Base-by-base conservation (phyloP, 2,888 invertebrate genomes). In the Electrophaes corylata region DNA sequence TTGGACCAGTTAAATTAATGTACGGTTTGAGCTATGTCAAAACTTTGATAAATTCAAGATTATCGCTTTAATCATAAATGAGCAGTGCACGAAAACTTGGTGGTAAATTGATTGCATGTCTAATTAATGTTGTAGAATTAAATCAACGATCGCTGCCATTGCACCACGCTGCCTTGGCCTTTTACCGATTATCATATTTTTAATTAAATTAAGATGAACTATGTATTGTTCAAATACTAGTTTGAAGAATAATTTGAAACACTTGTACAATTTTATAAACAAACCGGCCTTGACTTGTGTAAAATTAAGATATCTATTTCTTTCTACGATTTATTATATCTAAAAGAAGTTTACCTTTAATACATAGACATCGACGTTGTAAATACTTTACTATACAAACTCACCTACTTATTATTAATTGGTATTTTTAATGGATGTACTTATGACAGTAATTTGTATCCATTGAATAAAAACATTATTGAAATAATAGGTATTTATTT, bases 91-190 rank as follows among this genome's bases (percentile, higher is more conserved):
- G 60, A 47, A 54, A 53, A 43, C 58, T 76, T 70, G 60, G 61
- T 75, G 81, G 77, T 83, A 26, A n/a, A n/a, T n/a, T 80, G 63
- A 76, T 79, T 85, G 82, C 82, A 81, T 83, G 83, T 78, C 71
- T 75, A 76, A 62, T 79, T 74, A 78, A 83, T 82, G 76, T 64
- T 64, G 66, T 62, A 66, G 45, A 66, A 60, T 62, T 66, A 67
- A 57, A 60, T 57, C 35, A 52, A 59, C 29, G 31, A 14, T 19
- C 14, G 37, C 40, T 48, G 60, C 51, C 55, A 45, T 1, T 35
- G 14, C 35, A 16, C 12, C 16, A 35, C 26, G 8, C 26, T 23
- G 44, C 47, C 26, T 43, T 39, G 43, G 43, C 45, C 52, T 46
- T 46, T 16, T 52, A 12, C 29, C 40, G 18, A 18, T 14, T 45